Base-by-base conservation (phyloP, 1,140 invertebrate species). In the Caenorhabditis brenneri region DNA sequence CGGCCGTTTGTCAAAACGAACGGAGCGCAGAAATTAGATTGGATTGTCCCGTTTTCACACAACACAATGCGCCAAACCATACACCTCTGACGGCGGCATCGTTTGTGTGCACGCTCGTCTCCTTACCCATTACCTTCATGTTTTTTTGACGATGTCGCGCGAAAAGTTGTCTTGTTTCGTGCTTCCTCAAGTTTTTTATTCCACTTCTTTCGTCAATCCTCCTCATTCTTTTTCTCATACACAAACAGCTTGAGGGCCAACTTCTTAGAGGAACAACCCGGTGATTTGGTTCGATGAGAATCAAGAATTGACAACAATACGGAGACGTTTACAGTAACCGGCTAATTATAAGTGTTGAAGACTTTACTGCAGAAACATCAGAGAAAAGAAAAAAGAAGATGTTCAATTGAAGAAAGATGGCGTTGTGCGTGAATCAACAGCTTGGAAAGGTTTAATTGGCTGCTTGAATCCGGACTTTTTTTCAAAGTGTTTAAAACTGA, bases 41-140 rank as follows among this genome's bases (percentile, higher is more conserved):
- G 65, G 15, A 31, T 74, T 74, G 65, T 42, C 65, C 29, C 36
- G 58, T 65, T 65, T 65, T 65, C 58, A 39, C 58, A 65, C 65
- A 39, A 74, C 33, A 74, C 65, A 74, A 46, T 74, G 65, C 65
- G 65, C 65, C 36, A 74, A 74, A 74, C 65, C 65, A 74, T 74
- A 74, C 65, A 74, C 65, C 42, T 74, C 65, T 36, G 29, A 74
- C 36, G 65, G 65, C 65, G 65, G 65, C 65, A 46, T 74, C 65
- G 65, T 74, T 74, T 74, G 65, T 74, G 65, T 74, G 65, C 65
- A 74, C 65, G 65, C 65, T 74, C 65, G 65, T 74, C 65, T 42
- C 24, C 36, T 74, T 46, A 46, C 65, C 65, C 65, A 74, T 74
- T 74, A 74, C 65, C 65, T 74, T 55, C 19, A 24, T 58, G 6